phyloP scores from a whole-genome alignment of 1,140 invertebrate species.

The Cyphomyrmex costatus region DNA sequence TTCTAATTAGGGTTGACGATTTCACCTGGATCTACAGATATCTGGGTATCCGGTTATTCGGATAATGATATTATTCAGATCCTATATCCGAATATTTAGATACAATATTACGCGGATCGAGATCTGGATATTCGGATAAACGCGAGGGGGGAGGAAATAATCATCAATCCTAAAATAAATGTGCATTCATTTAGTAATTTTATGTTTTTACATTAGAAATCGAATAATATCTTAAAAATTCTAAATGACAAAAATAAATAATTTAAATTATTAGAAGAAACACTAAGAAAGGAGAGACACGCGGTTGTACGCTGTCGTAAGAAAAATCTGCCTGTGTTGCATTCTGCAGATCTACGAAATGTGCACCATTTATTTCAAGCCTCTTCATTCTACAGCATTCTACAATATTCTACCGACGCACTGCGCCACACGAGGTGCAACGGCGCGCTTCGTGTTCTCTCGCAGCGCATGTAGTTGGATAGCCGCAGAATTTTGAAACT shows the following conservation, averaged over 20 bases:
- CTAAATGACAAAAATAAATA: background rate
- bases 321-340: background rate
- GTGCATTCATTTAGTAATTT: background rate
- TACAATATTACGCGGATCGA: too few relatives aligned
- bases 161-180: background rate
- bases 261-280: background rate
- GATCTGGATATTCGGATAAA: too few relatives aligned
- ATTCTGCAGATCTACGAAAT: constrained; percentile 22
- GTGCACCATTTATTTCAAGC: constrained; percentile 38
- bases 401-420: constrained; percentile 12
- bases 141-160: too few relatives aligned
- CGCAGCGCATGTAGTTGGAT: constrained; percentile 36
- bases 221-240: background rate
- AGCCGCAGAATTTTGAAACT: constrained; percentile 67
- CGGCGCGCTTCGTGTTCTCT: background rate
- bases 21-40: too few relatives aligned
- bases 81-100: too few relatives aligned
- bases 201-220: background rate
- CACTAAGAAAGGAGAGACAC: background rate
- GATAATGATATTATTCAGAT: too few relatives aligned
- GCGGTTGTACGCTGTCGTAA: background rate
- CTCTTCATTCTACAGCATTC: constrained; percentile 22
- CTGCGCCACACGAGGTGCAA: constrained; percentile 25
- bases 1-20: too few relatives aligned
- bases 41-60: too few relatives aligned